Percentiles rank a stretch among this genome's conserved stretches.
Conservation (phyloP, 2,113 vertebrate genomes). For the Australoheros scitulus region DNA sequence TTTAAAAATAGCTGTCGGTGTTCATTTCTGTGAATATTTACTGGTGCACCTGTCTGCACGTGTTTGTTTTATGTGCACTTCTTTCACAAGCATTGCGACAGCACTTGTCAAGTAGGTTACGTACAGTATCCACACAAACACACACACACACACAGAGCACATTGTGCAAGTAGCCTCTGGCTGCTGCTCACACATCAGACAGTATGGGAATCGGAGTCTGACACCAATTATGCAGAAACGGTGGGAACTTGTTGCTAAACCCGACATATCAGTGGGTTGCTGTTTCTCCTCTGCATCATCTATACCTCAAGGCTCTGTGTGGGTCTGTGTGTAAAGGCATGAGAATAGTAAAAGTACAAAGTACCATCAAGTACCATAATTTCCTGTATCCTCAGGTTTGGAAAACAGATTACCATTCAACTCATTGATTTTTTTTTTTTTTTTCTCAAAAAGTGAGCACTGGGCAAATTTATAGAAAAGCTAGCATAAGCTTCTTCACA, state of each 20-base stretch:
- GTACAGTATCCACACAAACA: constrained; percentile 58
- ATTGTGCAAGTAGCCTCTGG: constrained; percentile 58
- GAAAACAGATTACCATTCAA: constrained; percentile 10
- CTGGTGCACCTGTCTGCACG: constrained; percentile 27
- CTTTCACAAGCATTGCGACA: constrained; percentile 35
- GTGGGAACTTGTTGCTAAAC: constrained; percentile 66
- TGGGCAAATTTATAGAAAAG: constrained; percentile 6
- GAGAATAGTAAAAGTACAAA: constrained; percentile 23
- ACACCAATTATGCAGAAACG: constrained; percentile 77
- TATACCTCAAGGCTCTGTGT: constrained; percentile 51
- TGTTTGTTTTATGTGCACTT: constrained; percentile 38
- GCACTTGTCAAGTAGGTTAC: constrained; percentile 60
- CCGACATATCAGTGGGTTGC: constrained; percentile 59
- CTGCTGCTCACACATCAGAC: constrained; percentile 62
- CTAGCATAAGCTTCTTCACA: not conserved
- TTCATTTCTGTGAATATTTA: constrained; percentile 21
- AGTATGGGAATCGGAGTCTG: constrained; percentile 67
- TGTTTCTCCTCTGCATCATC: constrained; percentile 59
- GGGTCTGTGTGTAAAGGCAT: constrained; percentile 11
- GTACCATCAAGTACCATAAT: not conserved
- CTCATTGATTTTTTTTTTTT: not conserved
- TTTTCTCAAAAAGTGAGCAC: not conserved
- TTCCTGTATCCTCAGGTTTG: constrained; percentile 2
- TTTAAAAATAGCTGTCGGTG: constrained; percentile 26
- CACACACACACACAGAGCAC: constrained; percentile 30